phyloP scores from a whole-genome alignment of 2,888 invertebrate species.

The Octonoba sinensis region DNA sequence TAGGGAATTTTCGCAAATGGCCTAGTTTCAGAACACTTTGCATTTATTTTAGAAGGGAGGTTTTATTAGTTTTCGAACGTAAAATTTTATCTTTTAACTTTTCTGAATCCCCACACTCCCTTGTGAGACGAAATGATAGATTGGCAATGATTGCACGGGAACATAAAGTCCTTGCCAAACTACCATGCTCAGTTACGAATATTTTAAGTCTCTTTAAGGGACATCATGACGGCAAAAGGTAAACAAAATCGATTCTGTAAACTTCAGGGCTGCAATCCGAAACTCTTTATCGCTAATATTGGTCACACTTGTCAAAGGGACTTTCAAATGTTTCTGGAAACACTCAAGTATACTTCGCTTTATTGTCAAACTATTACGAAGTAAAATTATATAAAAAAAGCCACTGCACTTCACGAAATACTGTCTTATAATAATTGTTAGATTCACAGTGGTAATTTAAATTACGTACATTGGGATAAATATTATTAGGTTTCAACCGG shows the following conservation, averaged over 20 bases:
- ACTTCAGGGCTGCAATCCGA: too few species aligned
- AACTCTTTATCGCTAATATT: too few species aligned
- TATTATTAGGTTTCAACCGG: too few species aligned
- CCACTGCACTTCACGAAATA: too few species aligned
- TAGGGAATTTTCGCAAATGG: constrained; percentile 10
- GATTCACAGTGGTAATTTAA: too few species aligned
- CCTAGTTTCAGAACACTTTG: constrained; percentile 1
- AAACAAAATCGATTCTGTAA: constrained; percentile 20
- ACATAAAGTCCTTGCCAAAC: constrained; percentile 34
- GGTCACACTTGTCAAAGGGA: too few species aligned
- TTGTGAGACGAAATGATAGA: constrained; percentile 29
- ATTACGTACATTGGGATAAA: too few species aligned
- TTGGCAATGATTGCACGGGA: constrained; percentile 25
- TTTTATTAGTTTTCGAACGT: constrained; percentile 44
- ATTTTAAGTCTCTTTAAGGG: constrained; percentile 38
- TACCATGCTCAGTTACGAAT: constrained; percentile 32
- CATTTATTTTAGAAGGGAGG: constrained; percentile 19
- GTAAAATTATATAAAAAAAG: too few species aligned
- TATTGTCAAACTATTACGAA: too few species aligned
- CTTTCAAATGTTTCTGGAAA: too few species aligned
- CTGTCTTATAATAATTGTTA: too few species aligned
- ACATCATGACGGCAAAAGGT: constrained; percentile 9
- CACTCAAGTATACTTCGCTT: too few species aligned
- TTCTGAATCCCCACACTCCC: neutral
- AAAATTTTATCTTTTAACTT: constrained; percentile 40